phyloP scores from a whole-genome alignment of 2,113 vertebrate species.

The Protobothrops flavoviridis region DNA sequence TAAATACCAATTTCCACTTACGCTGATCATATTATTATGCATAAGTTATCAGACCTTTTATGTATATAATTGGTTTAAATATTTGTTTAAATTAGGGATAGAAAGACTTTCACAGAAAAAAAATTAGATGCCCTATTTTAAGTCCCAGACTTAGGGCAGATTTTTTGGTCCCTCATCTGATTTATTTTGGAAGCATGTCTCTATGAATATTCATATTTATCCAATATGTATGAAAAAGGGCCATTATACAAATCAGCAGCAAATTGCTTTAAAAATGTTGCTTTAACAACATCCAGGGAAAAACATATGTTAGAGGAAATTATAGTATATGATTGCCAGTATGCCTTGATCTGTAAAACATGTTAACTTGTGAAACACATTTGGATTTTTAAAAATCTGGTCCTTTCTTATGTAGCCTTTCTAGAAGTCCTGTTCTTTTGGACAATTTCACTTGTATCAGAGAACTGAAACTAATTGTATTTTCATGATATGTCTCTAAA shows the following conservation, averaged over 20 bases:
- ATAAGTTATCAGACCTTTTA: constrained; percentile 33
- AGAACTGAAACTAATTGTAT: too few species aligned
- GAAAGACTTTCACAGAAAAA: background rate
- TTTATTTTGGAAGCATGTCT: background rate
- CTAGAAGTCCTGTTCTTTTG: background rate
- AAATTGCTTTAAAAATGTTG: background rate
- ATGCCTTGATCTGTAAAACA: background rate
- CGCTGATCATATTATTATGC: constrained; percentile 33
- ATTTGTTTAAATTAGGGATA: background rate
- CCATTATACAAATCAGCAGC: background rate
- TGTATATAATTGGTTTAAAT: background rate
- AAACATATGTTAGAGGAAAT: background rate
- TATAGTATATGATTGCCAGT: background rate
- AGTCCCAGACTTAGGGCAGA: background rate
- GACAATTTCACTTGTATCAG: background rate
- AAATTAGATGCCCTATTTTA: background rate
- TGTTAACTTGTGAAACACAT: background rate
- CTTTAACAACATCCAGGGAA: background rate
- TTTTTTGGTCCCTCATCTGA: background rate
- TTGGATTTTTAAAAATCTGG: background rate
- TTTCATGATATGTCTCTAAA: background rate
- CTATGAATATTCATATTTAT: background rate
- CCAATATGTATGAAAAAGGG: background rate
- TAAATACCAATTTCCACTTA: constrained; percentile 49
- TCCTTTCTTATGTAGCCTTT: background rate